phyloP scores from a whole-genome alignment of 2,888 invertebrate species.

The Ochropleura leucogaster region DNA sequence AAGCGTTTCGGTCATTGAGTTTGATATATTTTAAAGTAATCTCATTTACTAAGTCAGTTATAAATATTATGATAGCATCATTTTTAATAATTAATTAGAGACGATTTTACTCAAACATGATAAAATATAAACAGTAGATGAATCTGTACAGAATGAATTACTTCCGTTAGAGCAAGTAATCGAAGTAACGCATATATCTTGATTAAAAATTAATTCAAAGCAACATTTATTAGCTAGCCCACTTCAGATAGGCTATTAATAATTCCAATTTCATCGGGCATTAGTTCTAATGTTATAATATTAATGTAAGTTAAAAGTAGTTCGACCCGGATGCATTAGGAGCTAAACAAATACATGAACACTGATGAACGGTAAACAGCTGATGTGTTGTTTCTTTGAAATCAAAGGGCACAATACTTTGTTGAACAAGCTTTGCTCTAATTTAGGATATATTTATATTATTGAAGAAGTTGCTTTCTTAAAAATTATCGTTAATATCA shows the following conservation, averaged over 20 bases:
- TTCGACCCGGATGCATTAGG: constrained; percentile 39
- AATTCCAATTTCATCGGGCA: constrained; percentile 39
- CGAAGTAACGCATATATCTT: constrained; percentile 51
- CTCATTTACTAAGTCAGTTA: constrained; percentile 23
- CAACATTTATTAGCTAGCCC: constrained; percentile 38
- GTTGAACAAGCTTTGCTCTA: not conserved
- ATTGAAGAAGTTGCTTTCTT: not conserved
- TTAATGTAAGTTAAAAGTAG: constrained; percentile 38
- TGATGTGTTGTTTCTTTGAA: constrained; percentile 32
- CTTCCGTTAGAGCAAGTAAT: constrained; percentile 47
- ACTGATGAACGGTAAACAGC: constrained; percentile 23
- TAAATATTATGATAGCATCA: constrained; percentile 41
- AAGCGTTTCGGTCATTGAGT: constrained; percentile 50
- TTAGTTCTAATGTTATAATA: constrained; percentile 41
- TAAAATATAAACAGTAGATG: constrained; percentile 54
- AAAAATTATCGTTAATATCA: constrained; percentile 5
- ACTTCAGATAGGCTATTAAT: constrained; percentile 45
- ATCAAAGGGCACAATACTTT: constrained; percentile 24
- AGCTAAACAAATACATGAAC: constrained; percentile 42
- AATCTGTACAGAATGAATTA: constrained; percentile 41
- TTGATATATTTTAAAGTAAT: constrained; percentile 45
- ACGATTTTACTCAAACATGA: constrained; percentile 39
- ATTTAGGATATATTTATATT: not conserved
- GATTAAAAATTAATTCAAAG: constrained; percentile 49
- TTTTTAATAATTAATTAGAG: constrained; percentile 37